phyloP scores from a whole-genome alignment of 2,888 invertebrate genomes.

The Danaus chrysippus region DNA sequence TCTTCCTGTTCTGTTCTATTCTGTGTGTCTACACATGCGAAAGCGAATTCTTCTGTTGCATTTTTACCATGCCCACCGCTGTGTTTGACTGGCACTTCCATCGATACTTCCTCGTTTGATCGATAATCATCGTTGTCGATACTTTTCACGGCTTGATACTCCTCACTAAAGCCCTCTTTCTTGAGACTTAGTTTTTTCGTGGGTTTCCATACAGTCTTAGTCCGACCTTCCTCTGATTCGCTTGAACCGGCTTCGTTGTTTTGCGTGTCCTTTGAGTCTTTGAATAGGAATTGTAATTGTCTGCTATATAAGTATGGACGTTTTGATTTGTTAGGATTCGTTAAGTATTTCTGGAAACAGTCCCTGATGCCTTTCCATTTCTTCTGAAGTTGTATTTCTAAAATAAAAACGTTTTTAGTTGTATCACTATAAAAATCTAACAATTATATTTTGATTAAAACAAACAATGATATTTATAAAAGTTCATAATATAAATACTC shows the following conservation, averaged over 20 bases:
- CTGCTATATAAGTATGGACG: constrained; percentile 62
- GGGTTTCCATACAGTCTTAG: constrained; percentile 44
- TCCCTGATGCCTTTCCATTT: constrained; percentile 74
- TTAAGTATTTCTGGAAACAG: constrained; percentile 61
- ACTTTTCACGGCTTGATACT: constrained; percentile 35
- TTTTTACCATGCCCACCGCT: constrained; percentile 26
- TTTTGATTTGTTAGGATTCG: constrained; percentile 55
- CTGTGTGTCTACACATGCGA: constrained; percentile 58
- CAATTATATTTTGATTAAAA: too few species aligned
- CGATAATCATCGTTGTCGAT: constrained; percentile 36
- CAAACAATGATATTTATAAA: too few species aligned
- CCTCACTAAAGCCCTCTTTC: constrained; percentile 52
- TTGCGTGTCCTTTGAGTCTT: constrained; percentile 45
- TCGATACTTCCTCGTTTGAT: constrained; percentile 37
- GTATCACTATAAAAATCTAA: too few species aligned
- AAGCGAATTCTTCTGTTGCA: constrained; percentile 53
- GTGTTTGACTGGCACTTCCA: constrained; percentile 26
- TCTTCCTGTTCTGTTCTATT: constrained; percentile 52
- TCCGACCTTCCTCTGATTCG: constrained; percentile 49
- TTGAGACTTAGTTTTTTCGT: constrained; percentile 50
- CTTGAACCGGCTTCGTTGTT: constrained; percentile 37
- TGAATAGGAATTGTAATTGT: constrained; percentile 59
- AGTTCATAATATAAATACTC: too few species aligned
- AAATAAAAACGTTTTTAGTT: constrained; percentile 35
- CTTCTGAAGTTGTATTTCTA: constrained; percentile 71